Base-by-base conservation (phyloP, 1,140 invertebrate species). In the Lepidurus arcticus region DNA sequence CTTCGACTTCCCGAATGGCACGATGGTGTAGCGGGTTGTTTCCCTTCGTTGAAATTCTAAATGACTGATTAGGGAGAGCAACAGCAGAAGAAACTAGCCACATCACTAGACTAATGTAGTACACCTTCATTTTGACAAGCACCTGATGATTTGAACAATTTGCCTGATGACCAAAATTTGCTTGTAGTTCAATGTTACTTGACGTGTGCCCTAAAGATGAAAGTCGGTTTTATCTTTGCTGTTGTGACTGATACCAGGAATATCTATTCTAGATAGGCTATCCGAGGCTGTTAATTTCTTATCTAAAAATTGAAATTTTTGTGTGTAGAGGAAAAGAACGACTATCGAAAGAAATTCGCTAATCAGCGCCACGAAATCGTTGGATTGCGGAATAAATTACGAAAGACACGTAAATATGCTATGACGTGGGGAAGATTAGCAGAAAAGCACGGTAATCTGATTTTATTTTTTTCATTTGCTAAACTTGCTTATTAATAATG, bases 351-450 rank as follows among this genome's bases (percentile, higher is more conserved):
- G 21, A 65, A 65, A 7, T 65, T 65, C 16, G 53, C 53, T 7
- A 65, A 13, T 7, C 53, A 65, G 13, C 8, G 53, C 9, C 53
- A 10, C n/a, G 53, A 65, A 65, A 9, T 65, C 53, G 53, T 16
- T 7, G 53, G 21, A 65, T 65, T 65, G 53, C 8, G 53, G 13
- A 65, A 65, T 65, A 65, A 21, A 65, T 16, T 65, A 16, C 9
- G 53, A 9, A 65, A 65, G 3, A 21, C 53, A 7, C 8, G 1
- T 4, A 65, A 65, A 4, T 65, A 65, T 65, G 53, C 53, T 7
- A 65, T 65, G 53, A 65, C 53, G 53, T 65, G 53, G 53, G 53
- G 53, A 65, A 65, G 21, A 21, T 21, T 65, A 65, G 53, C 53
- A 65, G 53, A 65, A 7, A 65, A 21, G 21, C 53, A 65, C 53